Evolutionary conservation across 2,888 invertebrate genomes (phyloP), one percentile per base, ranked within the genome.

Genomic region (Pristionchus exspectatus): DNA sequence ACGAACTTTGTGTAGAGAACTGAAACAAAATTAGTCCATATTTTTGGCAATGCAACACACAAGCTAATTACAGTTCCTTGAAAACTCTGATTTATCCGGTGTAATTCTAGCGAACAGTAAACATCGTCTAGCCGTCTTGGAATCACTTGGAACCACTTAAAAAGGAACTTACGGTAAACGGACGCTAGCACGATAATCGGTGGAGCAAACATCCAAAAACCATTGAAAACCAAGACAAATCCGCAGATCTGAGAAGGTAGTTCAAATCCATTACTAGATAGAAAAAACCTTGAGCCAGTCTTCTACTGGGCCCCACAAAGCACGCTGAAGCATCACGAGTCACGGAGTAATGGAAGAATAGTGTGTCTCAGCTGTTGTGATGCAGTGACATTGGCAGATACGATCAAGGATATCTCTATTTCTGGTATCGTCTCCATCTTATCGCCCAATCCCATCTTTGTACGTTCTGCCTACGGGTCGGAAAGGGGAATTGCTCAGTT

Each of bases 131-230:
- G n/a, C n/a, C n/a, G n/a, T n/a, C n/a, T n/a, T n/a, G n/a, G n/a
- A n/a, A n/a, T n/a, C n/a, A n/a, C n/a, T n/a, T n/a, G n/a, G n/a
- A n/a, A n/a, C n/a, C n/a, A n/a, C n/a, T n/a, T n/a, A n/a, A n/a
- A n/a, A n/a, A 33, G 38, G 24, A 44, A 44, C 77, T 44, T 9
- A 77, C 77, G 77, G 10, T 77, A 77, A 2, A 44, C 24, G 2
- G 44, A 24, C 0, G 44, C 38, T 2, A 77, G 44, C 2, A 44
- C 24, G 44, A 77, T 77, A 7, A 77, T 77, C 5, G 44, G 44
- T 0, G 77, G 77, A 10, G 77, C 44, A n/a, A 77, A 30, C 77
- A 77, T 77, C 77, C 77, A 77, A 21, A 77, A 77, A 2, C 77
- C 77, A 77, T 24, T 38, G 77, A 77, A 72, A 14, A 72, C 30